These are phyloP conservation scores for Hiodon alosoides DNA, from an alignment of 2,113 vertebrate species.

Conservation along the genomic window DNA sequence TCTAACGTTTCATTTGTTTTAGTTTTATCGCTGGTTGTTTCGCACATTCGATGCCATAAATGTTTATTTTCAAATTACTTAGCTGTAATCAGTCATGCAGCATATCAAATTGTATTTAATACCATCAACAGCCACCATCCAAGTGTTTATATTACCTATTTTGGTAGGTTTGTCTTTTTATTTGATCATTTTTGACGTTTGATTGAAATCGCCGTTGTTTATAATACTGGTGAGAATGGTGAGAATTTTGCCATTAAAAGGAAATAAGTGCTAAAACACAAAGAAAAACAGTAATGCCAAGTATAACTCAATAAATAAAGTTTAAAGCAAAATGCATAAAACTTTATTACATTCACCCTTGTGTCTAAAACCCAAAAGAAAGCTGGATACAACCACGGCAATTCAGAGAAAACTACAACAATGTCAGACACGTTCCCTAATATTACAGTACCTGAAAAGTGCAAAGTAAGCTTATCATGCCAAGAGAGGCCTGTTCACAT, in stretches of 20 bases:
- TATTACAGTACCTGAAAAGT: not conserved
- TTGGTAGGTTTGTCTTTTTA: not conserved
- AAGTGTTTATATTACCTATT: not conserved
- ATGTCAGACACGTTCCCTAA: not conserved
- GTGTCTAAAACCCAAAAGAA: not conserved
- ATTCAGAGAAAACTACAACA: not conserved
- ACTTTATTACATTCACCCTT: not conserved
- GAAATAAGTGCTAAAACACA: no score
- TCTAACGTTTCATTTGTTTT: not conserved
- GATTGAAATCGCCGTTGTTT: no score
- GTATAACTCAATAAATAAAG: no score
- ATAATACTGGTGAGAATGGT: no score
- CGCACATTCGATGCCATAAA: not conserved
- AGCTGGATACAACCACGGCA: not conserved
- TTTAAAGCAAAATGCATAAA: not conserved
- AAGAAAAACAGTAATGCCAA: no score
- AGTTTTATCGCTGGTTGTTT: not conserved
- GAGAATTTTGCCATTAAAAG: no score
- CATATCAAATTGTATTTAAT: not conserved
- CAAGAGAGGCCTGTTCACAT: conserved; percentile 17
- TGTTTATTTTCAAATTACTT: not conserved
- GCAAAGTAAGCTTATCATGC: not conserved
- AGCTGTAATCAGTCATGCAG: not conserved
- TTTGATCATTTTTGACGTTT: not conserved
- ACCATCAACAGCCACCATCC: not conserved